Base-by-base conservation (phyloP, 1,140 invertebrate species). In the Hermatobates lingyangjiaoensis region DNA sequence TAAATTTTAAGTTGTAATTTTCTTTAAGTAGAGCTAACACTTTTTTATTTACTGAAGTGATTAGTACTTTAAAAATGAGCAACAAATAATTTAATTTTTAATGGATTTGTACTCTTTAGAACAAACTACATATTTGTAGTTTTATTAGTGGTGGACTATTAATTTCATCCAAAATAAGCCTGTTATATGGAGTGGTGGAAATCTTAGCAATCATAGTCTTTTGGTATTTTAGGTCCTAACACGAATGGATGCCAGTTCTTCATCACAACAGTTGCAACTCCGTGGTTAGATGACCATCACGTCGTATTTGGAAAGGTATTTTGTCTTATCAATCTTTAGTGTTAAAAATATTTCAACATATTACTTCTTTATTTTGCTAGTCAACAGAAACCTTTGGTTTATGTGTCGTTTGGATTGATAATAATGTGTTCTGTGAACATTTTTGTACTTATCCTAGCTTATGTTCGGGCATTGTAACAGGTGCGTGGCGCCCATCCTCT, bases 211-310 rank as follows among this genome's bases (percentile, higher is more conserved):
- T n/a, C n/a, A n/a, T n/a, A n/a, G n/a, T n/a, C 44, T 58, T 56
- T 48, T 54, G 58, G 30, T 39, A 51, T 62, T 63, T 54, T 49
- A 66, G 77, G 77, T n/a, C 72, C 68, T 44, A 66, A 87, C 56
- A 77, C 80, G n/a, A 86, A 80, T 66, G 92, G 93, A 26, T 95
- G 88, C 59, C 93, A 97, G 65, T 98, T 98, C 67, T 94, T 97
- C 65, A 90, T 98, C 61, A 92, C 87, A 4, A 87, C 84, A 2
- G 76, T 85, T 49, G 74, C 80, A 12, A 88, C 92, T 0, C 77
- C 81, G 2, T 97, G 92, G 91, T 67, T 98, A 42, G 86, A 97
- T 68, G 85, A 84, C 3, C 74, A 83, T 51, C 91, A 98, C 64
- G 87, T 87, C 3, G 82, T 95, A 4, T 93, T 98, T 69, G 94